Evolutionary conservation across 2,797 vertebrate species (phyloP).

Genomic region (Craterocephalus amniculus): DNA sequence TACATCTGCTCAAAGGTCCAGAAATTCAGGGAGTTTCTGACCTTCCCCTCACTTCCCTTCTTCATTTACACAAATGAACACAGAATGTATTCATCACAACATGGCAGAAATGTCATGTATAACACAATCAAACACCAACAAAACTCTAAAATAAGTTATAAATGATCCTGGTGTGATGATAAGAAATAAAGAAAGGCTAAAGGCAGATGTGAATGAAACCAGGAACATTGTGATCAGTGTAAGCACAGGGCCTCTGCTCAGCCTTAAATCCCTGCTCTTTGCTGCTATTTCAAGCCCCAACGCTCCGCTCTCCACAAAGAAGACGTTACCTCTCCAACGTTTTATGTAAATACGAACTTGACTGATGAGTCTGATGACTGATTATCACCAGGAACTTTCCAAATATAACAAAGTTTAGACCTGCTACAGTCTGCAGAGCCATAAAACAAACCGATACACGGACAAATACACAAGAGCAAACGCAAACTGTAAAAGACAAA

Average conservation of each 20-base stretch:
- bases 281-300: neutral
- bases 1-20: conserved; percentile 77
- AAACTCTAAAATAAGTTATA: neutral
- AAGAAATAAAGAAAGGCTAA: neutral
- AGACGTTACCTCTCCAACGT: conserved; percentile 23
- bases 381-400: conserved; percentile 26
- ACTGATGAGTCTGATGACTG: conserved; percentile 22
- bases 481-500: conserved; percentile 1
- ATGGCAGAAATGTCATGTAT: neutral
- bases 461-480: conserved; percentile 7
- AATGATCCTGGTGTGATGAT: neutral
- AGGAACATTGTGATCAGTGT: neutral
- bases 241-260: neutral
- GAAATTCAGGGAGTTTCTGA: conserved; percentile 64
- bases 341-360: conserved; percentile 35
- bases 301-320: conserved; percentile 7
- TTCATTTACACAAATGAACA: neutral
- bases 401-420: conserved; percentile 35
- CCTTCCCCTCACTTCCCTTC: conserved; percentile 74
- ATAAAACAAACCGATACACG: conserved; percentile 5
- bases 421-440: conserved; percentile 23
- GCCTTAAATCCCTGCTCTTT: conserved; percentile 10
- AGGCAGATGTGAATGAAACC: neutral
- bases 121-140: neutral
- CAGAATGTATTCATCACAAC: neutral